Percentiles rank a stretch among this genome's conserved stretches.
Conservation (phyloP, 2,113 vertebrate species). For the Dendropsophus ebraccatus region DNA sequence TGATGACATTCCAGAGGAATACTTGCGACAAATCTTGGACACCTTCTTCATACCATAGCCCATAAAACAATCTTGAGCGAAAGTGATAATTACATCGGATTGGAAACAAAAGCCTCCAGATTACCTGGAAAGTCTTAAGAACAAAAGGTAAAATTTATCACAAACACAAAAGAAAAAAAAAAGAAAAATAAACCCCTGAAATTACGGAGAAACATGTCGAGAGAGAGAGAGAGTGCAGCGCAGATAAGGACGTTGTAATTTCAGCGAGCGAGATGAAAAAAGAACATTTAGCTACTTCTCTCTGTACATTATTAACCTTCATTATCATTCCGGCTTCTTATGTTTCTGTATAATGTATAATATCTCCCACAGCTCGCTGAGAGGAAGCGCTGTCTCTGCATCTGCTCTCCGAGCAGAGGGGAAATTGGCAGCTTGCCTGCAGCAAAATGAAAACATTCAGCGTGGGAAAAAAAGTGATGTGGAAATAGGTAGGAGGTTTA, state of each 20-base stretch:
- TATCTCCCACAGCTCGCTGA: slow-evolving; percentile 56
- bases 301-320: slow-evolving; percentile 57
- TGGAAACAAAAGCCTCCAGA: slow-evolving; percentile 6
- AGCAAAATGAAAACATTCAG: slow-evolving; percentile 60
- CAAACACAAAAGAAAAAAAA: slow-evolving; percentile 25
- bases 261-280: slow-evolving; percentile 36
- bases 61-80: slow-evolving; percentile 4
- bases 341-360: slow-evolving; percentile 58
- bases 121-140: slow-evolving; percentile 8
- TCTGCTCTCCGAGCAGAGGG: slow-evolving; percentile 50
- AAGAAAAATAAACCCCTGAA: slow-evolving; percentile 20
- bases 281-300: slow-evolving; percentile 50
- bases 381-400: slow-evolving; percentile 58
- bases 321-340: slow-evolving; percentile 60
- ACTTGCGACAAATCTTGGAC: not conserved
- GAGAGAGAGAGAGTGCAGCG: too few species aligned
- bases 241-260: not conserved
- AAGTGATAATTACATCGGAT: slow-evolving; percentile 38
- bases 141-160: slow-evolving; percentile 38
- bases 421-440: slow-evolving; percentile 56
- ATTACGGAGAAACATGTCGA: slow-evolving; percentile 34
- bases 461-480: slow-evolving; percentile 56
- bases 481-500: slow-evolving; percentile 53
- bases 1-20: not conserved
- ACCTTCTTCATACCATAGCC: not conserved